These are phyloP conservation scores for Cathartes aura DNA, from an alignment of 2,113 vertebrate genomes.

Conservation along the genomic window DNA sequence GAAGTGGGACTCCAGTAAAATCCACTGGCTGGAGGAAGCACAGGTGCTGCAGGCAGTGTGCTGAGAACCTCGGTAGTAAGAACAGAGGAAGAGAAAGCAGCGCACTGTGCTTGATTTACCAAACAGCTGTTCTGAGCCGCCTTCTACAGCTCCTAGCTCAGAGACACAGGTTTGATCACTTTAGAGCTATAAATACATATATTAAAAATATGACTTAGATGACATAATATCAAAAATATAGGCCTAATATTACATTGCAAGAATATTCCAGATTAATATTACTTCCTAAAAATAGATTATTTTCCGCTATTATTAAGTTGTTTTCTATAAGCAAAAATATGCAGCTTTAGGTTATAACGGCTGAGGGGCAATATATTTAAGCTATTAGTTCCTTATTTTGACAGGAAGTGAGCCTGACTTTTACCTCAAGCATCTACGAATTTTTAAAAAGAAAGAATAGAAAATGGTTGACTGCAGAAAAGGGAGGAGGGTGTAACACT, in stretches of 20 bases:
- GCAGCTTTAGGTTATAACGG: neutral
- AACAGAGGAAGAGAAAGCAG: neutral
- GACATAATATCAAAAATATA: neutral
- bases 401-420: neutral
- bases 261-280: neutral
- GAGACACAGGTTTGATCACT: neutral
- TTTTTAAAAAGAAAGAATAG: neutral
- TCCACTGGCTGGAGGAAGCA: neutral
- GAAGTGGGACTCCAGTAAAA: neutral
- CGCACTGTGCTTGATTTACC: neutral
- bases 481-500: neutral
- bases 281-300: neutral
- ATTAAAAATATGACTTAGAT: neutral
- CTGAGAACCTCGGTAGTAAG: rapidly evolving
- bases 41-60: neutral
- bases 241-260: neutral
- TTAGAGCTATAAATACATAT: neutral
- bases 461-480: neutral
- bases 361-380: neutral
- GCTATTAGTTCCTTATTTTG: neutral
- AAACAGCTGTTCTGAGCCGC: neutral
- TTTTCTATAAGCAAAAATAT: neutral
- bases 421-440: neutral
- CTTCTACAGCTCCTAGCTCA: neutral
- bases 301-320: neutral